Percentiles rank a stretch among this genome's conserved stretches.
Conservation (phyloP, 2,113 vertebrate genomes). For the Boleophthalmus pectinirostris region DNA sequence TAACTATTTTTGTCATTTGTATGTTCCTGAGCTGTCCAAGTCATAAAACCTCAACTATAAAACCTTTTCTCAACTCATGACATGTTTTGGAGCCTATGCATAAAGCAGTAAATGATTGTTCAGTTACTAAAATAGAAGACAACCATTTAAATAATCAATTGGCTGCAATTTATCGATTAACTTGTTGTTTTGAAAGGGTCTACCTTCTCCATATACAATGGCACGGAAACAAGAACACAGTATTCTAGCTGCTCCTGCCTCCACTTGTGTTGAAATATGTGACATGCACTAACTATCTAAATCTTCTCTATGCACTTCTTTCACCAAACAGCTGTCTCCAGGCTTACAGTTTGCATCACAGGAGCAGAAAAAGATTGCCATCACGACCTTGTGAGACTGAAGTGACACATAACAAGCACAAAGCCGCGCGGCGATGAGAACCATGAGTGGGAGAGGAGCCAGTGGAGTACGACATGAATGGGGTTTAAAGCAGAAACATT, state of each 20-base stretch:
- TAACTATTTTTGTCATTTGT: no score
- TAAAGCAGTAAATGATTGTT: no score
- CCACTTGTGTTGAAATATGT: not conserved
- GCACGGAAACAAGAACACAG: not conserved
- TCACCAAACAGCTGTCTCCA: constrained; percentile 22
- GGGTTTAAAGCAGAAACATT: constrained; percentile 20
- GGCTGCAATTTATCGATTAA: no score
- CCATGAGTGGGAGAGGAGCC: constrained; percentile 2
- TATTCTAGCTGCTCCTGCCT: not conserved
- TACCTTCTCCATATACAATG: no score
- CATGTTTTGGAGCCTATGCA: no score
- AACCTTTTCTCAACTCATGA: no score
- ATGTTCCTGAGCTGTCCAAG: no score
- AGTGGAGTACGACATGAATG: constrained; percentile 6
- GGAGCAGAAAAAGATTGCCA: constrained; percentile 17
- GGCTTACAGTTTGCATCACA: constrained; percentile 20
- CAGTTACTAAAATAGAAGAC: no score
- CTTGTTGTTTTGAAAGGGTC: no score
- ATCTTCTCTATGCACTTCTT: constrained; percentile 5
- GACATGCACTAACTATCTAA: not conserved
- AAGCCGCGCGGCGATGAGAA: not conserved
- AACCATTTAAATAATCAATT: no score
- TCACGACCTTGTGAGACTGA: constrained; percentile 32
- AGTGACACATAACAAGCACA: constrained; percentile 29
- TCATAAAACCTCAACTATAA: no score